Percentiles rank a stretch among this genome's conserved stretches.
These are phyloP conservation scores for Catostylus mosaicus DNA, from an alignment of 30 jellyfish, hydroid and myxozoan genomes.

Conservation along the genomic window DNA sequence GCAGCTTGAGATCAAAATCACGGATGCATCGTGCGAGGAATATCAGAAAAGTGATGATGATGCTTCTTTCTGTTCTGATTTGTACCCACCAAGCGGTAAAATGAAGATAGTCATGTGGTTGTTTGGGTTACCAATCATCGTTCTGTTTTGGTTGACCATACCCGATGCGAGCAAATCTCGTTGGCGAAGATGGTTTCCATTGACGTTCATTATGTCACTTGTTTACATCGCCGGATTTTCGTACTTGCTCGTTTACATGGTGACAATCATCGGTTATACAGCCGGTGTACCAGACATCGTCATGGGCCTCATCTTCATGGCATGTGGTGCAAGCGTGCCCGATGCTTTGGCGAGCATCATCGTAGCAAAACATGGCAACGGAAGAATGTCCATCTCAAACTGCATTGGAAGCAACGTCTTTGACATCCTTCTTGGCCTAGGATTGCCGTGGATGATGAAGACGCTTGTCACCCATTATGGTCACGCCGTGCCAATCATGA, in stretches of 20 bases:
- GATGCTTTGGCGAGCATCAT: slow-evolving; percentile 95
- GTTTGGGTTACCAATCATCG: slow-evolving; percentile 78
- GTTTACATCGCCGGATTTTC: slow-evolving; percentile 86
- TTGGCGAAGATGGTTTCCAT: slow-evolving; percentile 65
- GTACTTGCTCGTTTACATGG: slow-evolving; percentile 96
- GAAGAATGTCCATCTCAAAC: slow-evolving; percentile 95
- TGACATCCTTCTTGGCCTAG: slow-evolving; percentile 94
- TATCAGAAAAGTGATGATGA: slow-evolving; percentile 16
- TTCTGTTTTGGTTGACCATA: slow-evolving; percentile 79
- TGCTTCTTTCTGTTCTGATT: slow-evolving; percentile 24
- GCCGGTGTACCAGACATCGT: slow-evolving; percentile 91
- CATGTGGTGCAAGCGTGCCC: slow-evolving; percentile 97
- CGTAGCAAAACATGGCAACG: slow-evolving; percentile 94
- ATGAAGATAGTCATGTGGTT: slow-evolving; percentile 65
- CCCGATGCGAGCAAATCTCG: slow-evolving; percentile 82
- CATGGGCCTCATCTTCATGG: slow-evolving; percentile 93
- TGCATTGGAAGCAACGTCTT: slow-evolving; percentile 97
- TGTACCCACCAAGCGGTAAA: slow-evolving; percentile 66
- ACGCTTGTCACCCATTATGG: slow-evolving; percentile 80
- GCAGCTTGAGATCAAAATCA: slow-evolving; percentile 36
- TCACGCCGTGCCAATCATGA: slow-evolving; percentile 75
- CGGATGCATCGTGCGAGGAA: slow-evolving; percentile 31
- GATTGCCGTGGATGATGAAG: slow-evolving; percentile 97
- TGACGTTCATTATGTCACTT: slow-evolving; percentile 84
- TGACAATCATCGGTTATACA: slow-evolving; percentile 85